Conservation (phyloP, 2,888 invertebrate genomes). For the Dioctria rufipes region DNA sequence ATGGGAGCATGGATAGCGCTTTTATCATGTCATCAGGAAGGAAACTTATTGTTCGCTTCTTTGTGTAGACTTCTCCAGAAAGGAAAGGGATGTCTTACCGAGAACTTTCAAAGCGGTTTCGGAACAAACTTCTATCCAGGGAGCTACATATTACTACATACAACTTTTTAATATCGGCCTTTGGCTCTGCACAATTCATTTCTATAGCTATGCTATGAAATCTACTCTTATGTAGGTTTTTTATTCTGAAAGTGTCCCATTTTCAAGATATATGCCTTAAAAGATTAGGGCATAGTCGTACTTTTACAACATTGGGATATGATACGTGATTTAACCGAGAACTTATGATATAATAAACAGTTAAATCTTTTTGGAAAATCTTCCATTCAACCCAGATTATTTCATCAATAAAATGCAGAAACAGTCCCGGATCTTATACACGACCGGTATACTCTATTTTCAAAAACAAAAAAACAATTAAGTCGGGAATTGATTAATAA, state of each 20-base stretch:
- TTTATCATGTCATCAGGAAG: neutral
- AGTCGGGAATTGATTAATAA: constrained; percentile 35
- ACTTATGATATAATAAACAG: too few species aligned
- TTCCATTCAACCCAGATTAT: neutral
- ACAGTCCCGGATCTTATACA: neutral
- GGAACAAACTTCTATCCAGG: neutral
- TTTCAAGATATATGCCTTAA: neutral
- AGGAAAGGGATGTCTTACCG: neutral
- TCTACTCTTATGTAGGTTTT: neutral
- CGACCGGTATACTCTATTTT: neutral
- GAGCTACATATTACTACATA: neutral
- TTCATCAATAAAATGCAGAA: neutral
- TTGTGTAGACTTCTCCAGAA: neutral
- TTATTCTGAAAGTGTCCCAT: neutral
- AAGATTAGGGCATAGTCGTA: neutral
- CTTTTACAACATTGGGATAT: too few species aligned
- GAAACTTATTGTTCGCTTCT: neutral
- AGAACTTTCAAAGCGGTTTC: neutral
- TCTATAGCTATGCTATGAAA: neutral
- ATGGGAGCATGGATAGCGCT: neutral
- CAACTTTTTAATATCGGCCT: neutral
- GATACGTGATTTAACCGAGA: too few species aligned
- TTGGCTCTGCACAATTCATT: neutral
- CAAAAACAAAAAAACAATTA: neutral
- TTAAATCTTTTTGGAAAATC: too few species aligned